These are phyloP conservation scores for Zelleria hepariella DNA, from an alignment of 2,888 invertebrate species.

Conservation along the genomic window DNA sequence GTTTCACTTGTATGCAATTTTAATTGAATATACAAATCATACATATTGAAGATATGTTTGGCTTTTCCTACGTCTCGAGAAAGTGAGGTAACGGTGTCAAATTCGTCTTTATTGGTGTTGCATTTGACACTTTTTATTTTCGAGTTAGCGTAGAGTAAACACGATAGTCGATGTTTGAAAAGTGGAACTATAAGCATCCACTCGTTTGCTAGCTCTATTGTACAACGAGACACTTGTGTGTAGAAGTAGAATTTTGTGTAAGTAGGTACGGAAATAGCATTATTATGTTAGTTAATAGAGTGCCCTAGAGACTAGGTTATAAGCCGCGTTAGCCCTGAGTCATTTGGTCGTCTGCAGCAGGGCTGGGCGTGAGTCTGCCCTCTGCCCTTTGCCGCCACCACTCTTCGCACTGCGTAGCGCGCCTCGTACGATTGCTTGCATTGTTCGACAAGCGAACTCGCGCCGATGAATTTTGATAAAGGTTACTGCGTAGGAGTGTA, in stretches of 20 bases:
- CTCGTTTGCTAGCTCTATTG: too few species aligned
- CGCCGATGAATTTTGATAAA: not conserved
- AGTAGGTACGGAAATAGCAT: too few species aligned
- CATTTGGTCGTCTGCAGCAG: not conserved
- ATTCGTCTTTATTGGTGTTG: too few species aligned
- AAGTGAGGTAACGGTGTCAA: too few species aligned
- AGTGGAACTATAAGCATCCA: too few species aligned
- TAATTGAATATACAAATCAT: conserved; percentile 4
- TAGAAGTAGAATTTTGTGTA: too few species aligned
- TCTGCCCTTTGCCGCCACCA: not conserved
- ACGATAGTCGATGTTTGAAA: too few species aligned
- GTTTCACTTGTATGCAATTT: conserved; percentile 3
- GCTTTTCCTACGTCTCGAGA: not conserved
- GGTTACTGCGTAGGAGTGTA: not conserved
- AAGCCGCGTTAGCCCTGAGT: not conserved
- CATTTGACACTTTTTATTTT: too few species aligned
- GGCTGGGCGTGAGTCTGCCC: not conserved
- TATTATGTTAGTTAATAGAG: too few species aligned
- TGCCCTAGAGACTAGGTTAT: too few species aligned
- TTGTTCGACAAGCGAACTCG: not conserved
- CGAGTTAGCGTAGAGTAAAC: too few species aligned
- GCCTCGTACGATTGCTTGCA: not conserved
- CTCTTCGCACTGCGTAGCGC: not conserved
- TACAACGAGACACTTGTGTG: too few species aligned
- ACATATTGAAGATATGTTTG: not conserved